A percentile compares a stretch with the other conserved stretches of the same genome.
phyloP scores from a whole-genome alignment of 2,797 vertebrate genomes.

The Muraenolepis orangiensis region DNA sequence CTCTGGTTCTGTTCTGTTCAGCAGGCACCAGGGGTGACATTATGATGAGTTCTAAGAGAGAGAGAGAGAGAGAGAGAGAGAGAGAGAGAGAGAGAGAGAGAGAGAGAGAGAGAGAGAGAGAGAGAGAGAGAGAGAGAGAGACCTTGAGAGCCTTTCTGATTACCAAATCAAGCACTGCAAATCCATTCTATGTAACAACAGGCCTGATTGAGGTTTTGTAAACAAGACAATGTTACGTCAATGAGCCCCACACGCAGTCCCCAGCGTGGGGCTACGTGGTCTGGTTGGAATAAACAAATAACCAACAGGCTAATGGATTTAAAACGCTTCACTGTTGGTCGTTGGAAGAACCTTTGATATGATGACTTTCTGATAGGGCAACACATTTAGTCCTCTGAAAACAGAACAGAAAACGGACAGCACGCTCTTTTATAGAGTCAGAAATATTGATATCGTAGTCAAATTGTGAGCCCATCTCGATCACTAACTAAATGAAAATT shows the following conservation, averaged over 20 bases:
- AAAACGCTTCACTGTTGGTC: neutral
- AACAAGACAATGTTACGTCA: slow-evolving; percentile 36
- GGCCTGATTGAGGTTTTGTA: slow-evolving; percentile 20
- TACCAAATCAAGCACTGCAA: slow-evolving; percentile 34
- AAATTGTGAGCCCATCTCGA: no score
- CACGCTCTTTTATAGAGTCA: neutral
- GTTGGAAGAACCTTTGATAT: neutral
- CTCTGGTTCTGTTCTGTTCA: neutral
- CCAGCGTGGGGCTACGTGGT: neutral
- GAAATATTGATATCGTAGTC: neutral
- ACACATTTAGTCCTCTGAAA: neutral
- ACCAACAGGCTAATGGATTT: neutral
- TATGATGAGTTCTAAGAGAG: slow-evolving; percentile 34
- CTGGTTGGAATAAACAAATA: neutral
- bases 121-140: neutral
- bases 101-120: neutral
- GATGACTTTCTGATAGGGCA: neutral
- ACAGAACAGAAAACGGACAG: neutral
- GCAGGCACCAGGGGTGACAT: slow-evolving; percentile 38
- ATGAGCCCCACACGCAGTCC: slow-evolving; percentile 20
- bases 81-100: neutral
- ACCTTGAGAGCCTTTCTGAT: slow-evolving; percentile 30
- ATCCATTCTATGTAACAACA: slow-evolving; percentile 27
- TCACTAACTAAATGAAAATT: no score
- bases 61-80: neutral